Conservation (phyloP, 2,797 vertebrate genomes). For the Glyptemys insculpta region DNA sequence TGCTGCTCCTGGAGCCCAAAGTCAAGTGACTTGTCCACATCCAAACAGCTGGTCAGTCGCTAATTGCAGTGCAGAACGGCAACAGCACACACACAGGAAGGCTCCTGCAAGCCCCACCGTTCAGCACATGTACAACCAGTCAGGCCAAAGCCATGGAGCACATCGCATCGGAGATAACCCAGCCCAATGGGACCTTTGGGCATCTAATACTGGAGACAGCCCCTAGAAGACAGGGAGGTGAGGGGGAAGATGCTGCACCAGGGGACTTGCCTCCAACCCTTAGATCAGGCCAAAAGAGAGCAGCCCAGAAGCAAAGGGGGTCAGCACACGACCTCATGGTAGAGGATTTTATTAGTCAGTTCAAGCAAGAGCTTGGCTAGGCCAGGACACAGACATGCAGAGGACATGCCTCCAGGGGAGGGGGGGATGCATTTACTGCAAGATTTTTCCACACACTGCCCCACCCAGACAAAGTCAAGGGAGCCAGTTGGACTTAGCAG, state of each 20-base stretch:
- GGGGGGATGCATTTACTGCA: not conserved
- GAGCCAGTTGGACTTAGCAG: not conserved
- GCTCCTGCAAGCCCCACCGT: not conserved
- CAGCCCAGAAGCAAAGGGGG: not conserved
- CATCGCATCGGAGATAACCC: not conserved
- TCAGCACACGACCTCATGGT: not conserved
- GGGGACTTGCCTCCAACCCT: not conserved
- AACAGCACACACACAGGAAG: not conserved
- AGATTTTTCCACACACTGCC: not conserved
- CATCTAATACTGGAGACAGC: not conserved
- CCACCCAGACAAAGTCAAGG: not conserved
- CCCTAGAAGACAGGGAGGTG: not conserved
- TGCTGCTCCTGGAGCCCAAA: not conserved
- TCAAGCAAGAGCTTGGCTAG: not conserved
- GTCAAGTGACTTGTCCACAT: not conserved
- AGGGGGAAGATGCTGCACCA: not conserved
- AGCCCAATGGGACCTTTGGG: not conserved
- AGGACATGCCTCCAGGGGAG: not conserved
- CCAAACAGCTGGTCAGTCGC: not conserved
- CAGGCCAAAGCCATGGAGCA: accelerated
- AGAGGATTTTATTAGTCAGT: not conserved
- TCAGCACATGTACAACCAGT: not conserved
- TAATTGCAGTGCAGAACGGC: not conserved
- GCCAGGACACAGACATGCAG: not conserved
- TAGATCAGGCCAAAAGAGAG: not conserved